Base-by-base conservation (phyloP, 2,888 invertebrate genomes). In the Muschampia staudingeri region DNA sequence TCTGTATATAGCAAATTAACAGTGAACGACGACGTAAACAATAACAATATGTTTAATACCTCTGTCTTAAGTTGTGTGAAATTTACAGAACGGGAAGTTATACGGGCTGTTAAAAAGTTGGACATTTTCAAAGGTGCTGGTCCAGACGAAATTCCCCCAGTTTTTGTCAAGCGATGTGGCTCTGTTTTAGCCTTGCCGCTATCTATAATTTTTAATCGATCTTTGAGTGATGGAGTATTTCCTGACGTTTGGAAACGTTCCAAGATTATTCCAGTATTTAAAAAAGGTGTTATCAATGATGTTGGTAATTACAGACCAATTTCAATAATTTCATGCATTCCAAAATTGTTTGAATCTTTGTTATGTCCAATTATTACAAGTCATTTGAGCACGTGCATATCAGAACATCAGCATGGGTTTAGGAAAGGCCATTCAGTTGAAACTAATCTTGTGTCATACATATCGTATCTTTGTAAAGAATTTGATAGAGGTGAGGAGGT, bases 131-230 rank as follows among this genome's bases (percentile, higher is more conserved):
- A 82, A 25, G 79, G 79, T 14, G 82, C 82, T 56, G 82, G 79
- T 0, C 76, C 76, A 2, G 82, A 82, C 56, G 65, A 56, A 8
- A 82, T 82, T 16, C 82, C 82, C 7, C 78, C 82, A 0, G 34
- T 82, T 14, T 82, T 79, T 65, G 40, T 79, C 1, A 82, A 80
- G 37, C 72, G 69, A 1, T 77, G 76, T n/a, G 69, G 37, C 0
- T 6, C 16, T 40, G 30, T 69, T 76, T 77, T 83, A 52, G 79
- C 75, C 1, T 61, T 44, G 37, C 80, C 93, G 11, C 30, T 78
- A 9, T 56, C 52, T 8, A 52, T 83, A 1, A 81, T 86, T 19
- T 84, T 81, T 30, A 83, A 85, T 72, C 25, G 76, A 5, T 83
- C 84, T 12, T 44, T 83, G 2, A 16, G 30, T 4, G 73, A 79